Percentiles rank a stretch among this genome's conserved stretches.
phyloP scores from a whole-genome alignment of 2,888 invertebrate species.

The Hirudinaria manillensis region DNA sequence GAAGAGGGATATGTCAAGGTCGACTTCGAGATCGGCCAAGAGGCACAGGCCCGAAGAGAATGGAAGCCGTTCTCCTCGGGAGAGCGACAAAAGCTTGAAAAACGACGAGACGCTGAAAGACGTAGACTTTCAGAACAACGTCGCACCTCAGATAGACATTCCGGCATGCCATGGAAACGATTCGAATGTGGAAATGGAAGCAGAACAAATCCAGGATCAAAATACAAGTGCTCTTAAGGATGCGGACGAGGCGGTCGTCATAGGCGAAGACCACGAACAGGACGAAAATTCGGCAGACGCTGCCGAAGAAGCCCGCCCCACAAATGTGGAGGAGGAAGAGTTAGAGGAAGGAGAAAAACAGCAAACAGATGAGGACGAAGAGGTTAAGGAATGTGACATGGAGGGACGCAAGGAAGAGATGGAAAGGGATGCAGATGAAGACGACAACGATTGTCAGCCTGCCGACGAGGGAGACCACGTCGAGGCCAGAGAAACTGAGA shows the following conservation, averaged over 20 bases:
- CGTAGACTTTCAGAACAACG: not conserved
- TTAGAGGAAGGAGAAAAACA: slow-evolving; percentile 64
- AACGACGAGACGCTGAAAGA: not conserved
- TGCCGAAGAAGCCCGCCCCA: not conserved
- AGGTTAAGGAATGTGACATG: slow-evolving; percentile 61
- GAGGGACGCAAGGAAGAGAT: slow-evolving; percentile 87
- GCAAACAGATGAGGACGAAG: slow-evolving; percentile 73
- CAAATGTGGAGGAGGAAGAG: not conserved
- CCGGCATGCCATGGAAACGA: not conserved
- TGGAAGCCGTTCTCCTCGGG: slow-evolving; percentile 4
- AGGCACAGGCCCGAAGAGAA: slow-evolving; percentile 14
- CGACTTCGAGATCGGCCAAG: slow-evolving; percentile 7
- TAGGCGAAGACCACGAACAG: not conserved
- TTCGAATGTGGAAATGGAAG: not conserved
- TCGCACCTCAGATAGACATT: not conserved
- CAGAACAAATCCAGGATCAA: not conserved
- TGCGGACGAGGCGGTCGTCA: not conserved
- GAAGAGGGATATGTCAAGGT: not conserved
- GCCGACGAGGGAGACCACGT: too few species aligned
- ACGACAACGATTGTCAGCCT: slow-evolving; percentile 60
- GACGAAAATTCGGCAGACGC: not conserved
- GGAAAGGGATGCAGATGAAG: slow-evolving; percentile 93
- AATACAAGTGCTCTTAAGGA: slow-evolving; percentile 9
- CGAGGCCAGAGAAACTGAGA: too few species aligned
- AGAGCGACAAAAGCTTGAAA: not conserved